A percentile compares a stretch with the other conserved stretches of the same genome.
phyloP scores from a whole-genome alignment of 2,888 invertebrate genomes.

The Drosophila ezoana region DNA sequence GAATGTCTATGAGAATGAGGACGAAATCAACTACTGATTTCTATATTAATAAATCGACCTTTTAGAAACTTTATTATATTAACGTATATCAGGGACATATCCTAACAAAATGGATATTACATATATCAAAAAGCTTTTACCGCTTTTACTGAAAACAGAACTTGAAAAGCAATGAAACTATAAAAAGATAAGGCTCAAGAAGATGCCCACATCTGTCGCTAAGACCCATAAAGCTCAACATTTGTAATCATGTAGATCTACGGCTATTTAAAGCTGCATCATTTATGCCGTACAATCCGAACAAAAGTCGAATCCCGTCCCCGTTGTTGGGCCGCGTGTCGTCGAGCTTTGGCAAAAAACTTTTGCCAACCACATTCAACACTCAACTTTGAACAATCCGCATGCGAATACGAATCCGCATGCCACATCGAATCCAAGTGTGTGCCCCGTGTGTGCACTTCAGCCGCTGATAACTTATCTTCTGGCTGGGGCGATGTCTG shows the following conservation, averaged over 20 bases:
- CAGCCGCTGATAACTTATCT: slow-evolving; percentile 69
- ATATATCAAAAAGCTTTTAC: no score
- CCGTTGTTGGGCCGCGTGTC: slow-evolving; percentile 12
- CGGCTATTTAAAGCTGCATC: slow-evolving; percentile 48
- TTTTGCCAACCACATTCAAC: slow-evolving; percentile 55
- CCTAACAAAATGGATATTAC: no score
- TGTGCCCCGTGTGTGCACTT: slow-evolving; percentile 72
- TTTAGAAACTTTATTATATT: no score
- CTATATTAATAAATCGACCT: no score
- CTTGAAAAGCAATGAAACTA: no score
- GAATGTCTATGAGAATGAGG: no score
- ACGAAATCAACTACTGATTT: no score
- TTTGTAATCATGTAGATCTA: slow-evolving; percentile 28
- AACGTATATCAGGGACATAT: no score
- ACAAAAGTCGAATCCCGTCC: slow-evolving; percentile 16
- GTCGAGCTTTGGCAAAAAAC: slow-evolving; percentile 52
- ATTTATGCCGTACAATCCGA: slow-evolving; percentile 23
- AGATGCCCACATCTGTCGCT: neutral
- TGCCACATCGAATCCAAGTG: slow-evolving; percentile 47
- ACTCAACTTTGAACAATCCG: slow-evolving; percentile 30
- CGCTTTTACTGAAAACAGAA: no score
- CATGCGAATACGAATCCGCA: slow-evolving; percentile 16
- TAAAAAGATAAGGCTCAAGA: no score
- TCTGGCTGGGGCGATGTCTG: slow-evolving; percentile 62
- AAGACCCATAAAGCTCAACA: slow-evolving; percentile 19